Base-by-base conservation (phyloP, 2,888 invertebrate genomes). In the Pycnomerus fuliginosus region DNA sequence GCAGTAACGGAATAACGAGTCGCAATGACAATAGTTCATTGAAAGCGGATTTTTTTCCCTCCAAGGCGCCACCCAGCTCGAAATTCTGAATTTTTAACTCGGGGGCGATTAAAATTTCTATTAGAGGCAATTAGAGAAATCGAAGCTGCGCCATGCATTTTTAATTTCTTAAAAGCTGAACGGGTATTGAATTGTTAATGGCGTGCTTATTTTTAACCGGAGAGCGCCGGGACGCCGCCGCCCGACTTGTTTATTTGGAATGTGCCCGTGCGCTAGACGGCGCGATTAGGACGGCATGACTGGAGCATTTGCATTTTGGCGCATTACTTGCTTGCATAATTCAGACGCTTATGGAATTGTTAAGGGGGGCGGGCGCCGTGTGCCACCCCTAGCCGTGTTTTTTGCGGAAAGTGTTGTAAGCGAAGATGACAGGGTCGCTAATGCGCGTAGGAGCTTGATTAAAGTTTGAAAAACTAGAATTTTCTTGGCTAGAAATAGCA, bases 111-210 rank as follows among this genome's bases (percentile, higher is more conserved):
- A 60, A 59, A 58, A 56, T 56, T 33, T 56, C 58, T 60, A 60
- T 61, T 60, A 56, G 55, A 54, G 58, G 61, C 67, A 67, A 68
- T 68, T 66, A 65, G 62, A 56, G 59, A 61, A 62, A 67, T 66
- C 58, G 62, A 65, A 62, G 55, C 65, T 63, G n/a, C n/a, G n/a
- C 58, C 62, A 64, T 66, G 61, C 65, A 67, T 67, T 64, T 67
- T 67, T 67, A 66, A 68, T 68, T 61, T 55, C 59, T 61, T 63
- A 64, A 66, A 65, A 67, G 65, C 66, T 55, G 54, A 53, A 53
- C 58, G 56, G 58, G 56, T 50, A 50, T 57, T 62, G 53, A 57
- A 61, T 58, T 56, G 53, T 58, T 61, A 54, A 61, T 58, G 53
- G 43, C n/a, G 25, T 33, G 54, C 52, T 53, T 59, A 59, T 58